Evolutionary conservation across 2,888 invertebrate genomes (phyloP), one percentile per base, ranked within the genome.

Genomic region (Andrena bucephala): DNA sequence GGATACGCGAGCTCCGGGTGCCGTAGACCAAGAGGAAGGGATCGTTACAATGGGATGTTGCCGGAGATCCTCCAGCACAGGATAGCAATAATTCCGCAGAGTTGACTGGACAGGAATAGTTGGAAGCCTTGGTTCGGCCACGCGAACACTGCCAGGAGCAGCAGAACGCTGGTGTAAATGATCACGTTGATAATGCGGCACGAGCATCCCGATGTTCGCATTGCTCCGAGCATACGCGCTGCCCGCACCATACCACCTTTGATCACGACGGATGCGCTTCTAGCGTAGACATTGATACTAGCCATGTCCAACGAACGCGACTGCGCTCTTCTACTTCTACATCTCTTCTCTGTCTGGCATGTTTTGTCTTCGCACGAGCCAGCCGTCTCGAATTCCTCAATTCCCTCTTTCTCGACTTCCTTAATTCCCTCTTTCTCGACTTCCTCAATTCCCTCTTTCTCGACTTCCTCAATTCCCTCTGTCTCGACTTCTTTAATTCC

Each of bases 31-130:
- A 1, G 27, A 27, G 27, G n/a, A 48, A 4, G 0, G 7, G 4
- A 50, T 8, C 33, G n/a, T 66, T 62, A 88, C 48, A 88, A 31
- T 78, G 85, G 82, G 29, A 89, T 65, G 8, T 72, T 79, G 0
- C 89, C 90, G 70, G 78, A 85, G 16, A 88, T 71, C 57, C 81
- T 87, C 92, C 92, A 91, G 73, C 89, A 85, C 60, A 93, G 42
- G 36, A 93, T 81, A 7, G 88, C 90, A 72, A 91, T 68, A 54
- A 93, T 75, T 60, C 94, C 94, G 77, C 90, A 92, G 67, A 93
- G 89, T 84, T 93, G 93, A 63, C 91, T 91, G 57, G 90, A 89
- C 27, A 91, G 74, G 72, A 93, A 92, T 48, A 86, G 86, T 75
- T 89, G 90, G 78, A 91, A 93, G 65, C 87, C 85, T 10, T 83